Conservation (phyloP, 1,140 invertebrate genomes). For the Mya arenaria region DNA sequence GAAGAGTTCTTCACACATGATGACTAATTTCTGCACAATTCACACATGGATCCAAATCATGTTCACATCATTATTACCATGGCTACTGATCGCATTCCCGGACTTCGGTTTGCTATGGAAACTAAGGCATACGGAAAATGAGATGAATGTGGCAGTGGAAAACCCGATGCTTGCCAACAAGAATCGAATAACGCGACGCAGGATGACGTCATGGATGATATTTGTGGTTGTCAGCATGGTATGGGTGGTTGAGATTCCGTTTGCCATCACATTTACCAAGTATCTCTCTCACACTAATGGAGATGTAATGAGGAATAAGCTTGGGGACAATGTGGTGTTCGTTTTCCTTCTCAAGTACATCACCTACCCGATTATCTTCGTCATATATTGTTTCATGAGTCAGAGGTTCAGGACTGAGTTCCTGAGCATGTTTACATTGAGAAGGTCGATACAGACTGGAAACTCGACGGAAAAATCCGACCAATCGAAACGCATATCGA, state of each 20-base stretch:
- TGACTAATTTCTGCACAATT: not conserved
- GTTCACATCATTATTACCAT: slow-evolving; percentile 39
- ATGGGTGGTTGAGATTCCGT: slow-evolving; percentile 45
- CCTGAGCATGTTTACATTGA: too few species aligned
- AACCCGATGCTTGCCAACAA: not conserved
- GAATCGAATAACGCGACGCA: not conserved
- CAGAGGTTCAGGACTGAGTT: slow-evolving; percentile 17
- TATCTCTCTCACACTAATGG: slow-evolving; percentile 30
- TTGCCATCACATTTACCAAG: slow-evolving; percentile 18
- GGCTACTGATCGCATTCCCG: slow-evolving; percentile 34
- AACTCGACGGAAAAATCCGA: too few species aligned
- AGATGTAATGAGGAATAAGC: slow-evolving; percentile 16
- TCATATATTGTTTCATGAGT: slow-evolving; percentile 49
- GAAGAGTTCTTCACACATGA: not conserved
- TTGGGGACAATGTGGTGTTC: slow-evolving; percentile 7
- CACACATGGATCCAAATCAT: slow-evolving; percentile 41
- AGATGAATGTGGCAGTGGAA: not conserved
- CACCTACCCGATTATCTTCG: slow-evolving; percentile 20
- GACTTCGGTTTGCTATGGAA: slow-evolving; percentile 30
- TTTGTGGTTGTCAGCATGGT: slow-evolving; percentile 36
- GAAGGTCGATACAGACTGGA: too few species aligned
- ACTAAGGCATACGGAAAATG: slow-evolving; percentile 19
- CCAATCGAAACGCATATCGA: too few species aligned
- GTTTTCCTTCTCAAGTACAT: slow-evolving; percentile 41
- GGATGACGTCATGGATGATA: slow-evolving; percentile 4